Evolutionary conservation across 2,797 vertebrate species (phyloP).

Genomic region (Notamacropus eugenii): DNA sequence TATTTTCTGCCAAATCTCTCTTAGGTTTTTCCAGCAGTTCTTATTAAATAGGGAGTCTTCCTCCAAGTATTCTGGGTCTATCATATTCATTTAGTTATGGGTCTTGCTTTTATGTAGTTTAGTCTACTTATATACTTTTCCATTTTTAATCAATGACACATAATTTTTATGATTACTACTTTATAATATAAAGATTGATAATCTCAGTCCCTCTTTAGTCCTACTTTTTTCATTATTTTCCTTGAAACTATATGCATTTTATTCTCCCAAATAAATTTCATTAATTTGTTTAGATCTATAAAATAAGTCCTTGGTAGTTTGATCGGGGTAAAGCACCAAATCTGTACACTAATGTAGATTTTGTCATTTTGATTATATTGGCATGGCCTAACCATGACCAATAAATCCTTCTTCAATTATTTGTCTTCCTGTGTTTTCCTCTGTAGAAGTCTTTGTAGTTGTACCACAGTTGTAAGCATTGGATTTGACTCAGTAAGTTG

Average conservation of each 20-base stretch:
- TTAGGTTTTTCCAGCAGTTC: neutral
- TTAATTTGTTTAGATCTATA: neutral
- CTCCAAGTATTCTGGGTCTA: neutral
- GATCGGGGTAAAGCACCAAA: neutral
- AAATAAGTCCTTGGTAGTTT: neutral
- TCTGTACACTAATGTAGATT: neutral
- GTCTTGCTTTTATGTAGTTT: neutral
- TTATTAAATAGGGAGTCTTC: neutral
- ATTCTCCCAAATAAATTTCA: neutral
- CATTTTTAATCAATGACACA: neutral
- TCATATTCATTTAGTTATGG: neutral
- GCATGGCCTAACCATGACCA: neutral
- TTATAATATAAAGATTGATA: neutral
- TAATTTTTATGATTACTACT: neutral
- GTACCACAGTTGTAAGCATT: neutral
- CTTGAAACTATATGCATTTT: neutral
- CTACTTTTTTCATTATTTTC: neutral
- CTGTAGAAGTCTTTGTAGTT: neutral
- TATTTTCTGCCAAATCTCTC: neutral
- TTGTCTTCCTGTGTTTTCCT: neutral
- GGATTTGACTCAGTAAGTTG: neutral
- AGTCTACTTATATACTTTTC: neutral
- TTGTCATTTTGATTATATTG: neutral
- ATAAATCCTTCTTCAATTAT: neutral
- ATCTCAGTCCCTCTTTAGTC: neutral